Conservation (phyloP, 2,888 invertebrate species). For the Crocallis elinguaria region DNA sequence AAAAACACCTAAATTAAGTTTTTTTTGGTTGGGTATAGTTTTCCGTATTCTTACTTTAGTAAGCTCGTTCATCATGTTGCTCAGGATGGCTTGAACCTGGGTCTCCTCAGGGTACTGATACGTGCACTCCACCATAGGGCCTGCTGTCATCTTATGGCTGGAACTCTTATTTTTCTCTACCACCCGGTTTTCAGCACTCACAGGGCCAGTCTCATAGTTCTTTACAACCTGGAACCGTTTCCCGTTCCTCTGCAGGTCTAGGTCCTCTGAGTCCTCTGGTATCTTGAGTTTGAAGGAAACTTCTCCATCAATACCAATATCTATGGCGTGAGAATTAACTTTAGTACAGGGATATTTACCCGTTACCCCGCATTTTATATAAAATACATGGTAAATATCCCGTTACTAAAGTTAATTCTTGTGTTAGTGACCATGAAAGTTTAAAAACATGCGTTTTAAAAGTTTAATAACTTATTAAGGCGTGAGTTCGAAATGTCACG, state of each 20-base stretch:
- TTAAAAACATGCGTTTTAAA: too few species aligned
- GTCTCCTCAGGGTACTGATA: conserved; percentile 52
- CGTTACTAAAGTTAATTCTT: too few species aligned
- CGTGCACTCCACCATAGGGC: conserved; percentile 42
- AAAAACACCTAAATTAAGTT: too few species aligned
- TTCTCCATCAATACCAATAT: conserved; percentile 28
- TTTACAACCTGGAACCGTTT: background rate
- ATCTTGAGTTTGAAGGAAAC: conserved; percentile 27
- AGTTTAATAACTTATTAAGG: too few species aligned
- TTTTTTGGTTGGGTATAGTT: too few species aligned
- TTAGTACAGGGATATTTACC: too few species aligned
- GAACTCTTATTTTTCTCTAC: background rate
- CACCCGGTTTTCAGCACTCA: background rate
- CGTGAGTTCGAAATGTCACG: background rate
- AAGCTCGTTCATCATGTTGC: conserved; percentile 60
- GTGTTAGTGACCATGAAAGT: too few species aligned
- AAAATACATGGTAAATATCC: too few species aligned
- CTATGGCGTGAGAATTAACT: background rate
- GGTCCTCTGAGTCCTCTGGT: background rate
- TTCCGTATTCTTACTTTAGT: conserved; percentile 46
- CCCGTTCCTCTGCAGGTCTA: background rate
- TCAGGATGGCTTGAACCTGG: conserved; percentile 51
- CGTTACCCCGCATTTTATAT: too few species aligned
- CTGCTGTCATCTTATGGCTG: conserved; percentile 24
- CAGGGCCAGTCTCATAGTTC: background rate